Base-by-base conservation (phyloP, 2,888 invertebrate species). In the Diarsia rubi region DNA sequence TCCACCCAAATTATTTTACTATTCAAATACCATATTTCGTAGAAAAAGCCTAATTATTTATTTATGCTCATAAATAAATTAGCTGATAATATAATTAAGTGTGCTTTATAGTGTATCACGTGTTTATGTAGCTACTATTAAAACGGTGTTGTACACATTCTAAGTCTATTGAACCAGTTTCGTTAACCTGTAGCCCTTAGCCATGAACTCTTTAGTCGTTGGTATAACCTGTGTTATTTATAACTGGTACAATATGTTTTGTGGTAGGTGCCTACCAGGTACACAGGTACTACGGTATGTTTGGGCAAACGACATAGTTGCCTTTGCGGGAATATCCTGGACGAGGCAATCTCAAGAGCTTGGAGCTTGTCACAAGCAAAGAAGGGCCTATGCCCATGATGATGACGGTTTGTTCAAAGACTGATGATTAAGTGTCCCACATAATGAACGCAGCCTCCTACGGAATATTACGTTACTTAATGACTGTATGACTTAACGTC, bases 391-490 rank as follows among this genome's bases (percentile, higher is more conserved):
- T 37, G 8, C 37, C 8, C 8, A 37, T 37, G 37, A 37, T 37
- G 37, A 37, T 37, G 37, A 6, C 8, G 21, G 24, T 54, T n/a
- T 59, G 11, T 78, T 69, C 37, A 19, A 12, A 31, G 44, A 49
- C 21, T 45, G 37, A 57, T 65, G 66, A 57, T 47, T 52, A 59
- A 64, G 3, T 54, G 21, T 2, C 47, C 19, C 16, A 54, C 21
- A 60, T 65, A 47, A 66, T 44, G 16, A 69, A 59, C 31, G 37
- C 27, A 60, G 27, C 31, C 12, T 59, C 68, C 42, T n/a, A 69
- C 16, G 47, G 73, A 68, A 73, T 44, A 81, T 60, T 77, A 68
- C 52, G 27, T 45, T 67, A 68, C 31, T 68, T 82, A 81, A 82
- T 65, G 69, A 57, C 27, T 44, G 2, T 57, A 66, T 78, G 79